Evolutionary conservation across 2,797 vertebrate genomes (phyloP).

Genomic region (Chromis chromis): DNA sequence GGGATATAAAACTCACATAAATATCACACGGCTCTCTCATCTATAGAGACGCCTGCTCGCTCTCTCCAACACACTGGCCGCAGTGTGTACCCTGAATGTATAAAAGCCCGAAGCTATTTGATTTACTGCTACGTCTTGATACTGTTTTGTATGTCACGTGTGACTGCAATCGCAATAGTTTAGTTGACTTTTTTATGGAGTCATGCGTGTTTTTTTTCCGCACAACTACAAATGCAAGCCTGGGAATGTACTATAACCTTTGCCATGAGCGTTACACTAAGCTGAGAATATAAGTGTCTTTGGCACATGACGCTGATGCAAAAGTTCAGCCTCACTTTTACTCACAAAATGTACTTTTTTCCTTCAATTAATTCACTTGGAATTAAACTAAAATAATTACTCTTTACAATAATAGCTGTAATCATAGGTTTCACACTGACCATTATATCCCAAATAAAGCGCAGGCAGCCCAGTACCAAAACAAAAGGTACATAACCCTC

Average conservation of each 20-base stretch:
- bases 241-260: constrained; percentile 32
- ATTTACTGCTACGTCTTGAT: constrained; percentile 62
- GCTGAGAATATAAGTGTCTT: constrained; percentile 10
- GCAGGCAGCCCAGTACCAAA: neutral
- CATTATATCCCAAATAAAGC: constrained; percentile 3
- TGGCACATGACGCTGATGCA: constrained; percentile 22
- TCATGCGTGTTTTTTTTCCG: constrained; percentile 5
- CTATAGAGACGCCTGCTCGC: constrained; percentile 66
- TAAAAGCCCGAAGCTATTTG: constrained; percentile 52
- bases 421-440: constrained; percentile 20
- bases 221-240: constrained; percentile 28
- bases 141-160: constrained; percentile 54
- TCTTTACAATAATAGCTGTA: constrained; percentile 5
- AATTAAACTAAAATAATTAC: constrained; percentile 23
- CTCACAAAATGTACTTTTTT: constrained; percentile 16
- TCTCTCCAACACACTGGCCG: constrained; percentile 55
- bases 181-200: constrained; percentile 49
- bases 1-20: constrained; percentile 83
- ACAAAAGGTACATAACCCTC: neutral
- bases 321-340: constrained; percentile 28
- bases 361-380: constrained; percentile 17
- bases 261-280: constrained; percentile 27
- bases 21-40: constrained; percentile 79
- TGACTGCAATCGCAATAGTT: constrained; percentile 48
- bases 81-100: constrained; percentile 55